Base-by-base conservation (phyloP, 2,888 invertebrate species). In the Norana najaformis region DNA sequence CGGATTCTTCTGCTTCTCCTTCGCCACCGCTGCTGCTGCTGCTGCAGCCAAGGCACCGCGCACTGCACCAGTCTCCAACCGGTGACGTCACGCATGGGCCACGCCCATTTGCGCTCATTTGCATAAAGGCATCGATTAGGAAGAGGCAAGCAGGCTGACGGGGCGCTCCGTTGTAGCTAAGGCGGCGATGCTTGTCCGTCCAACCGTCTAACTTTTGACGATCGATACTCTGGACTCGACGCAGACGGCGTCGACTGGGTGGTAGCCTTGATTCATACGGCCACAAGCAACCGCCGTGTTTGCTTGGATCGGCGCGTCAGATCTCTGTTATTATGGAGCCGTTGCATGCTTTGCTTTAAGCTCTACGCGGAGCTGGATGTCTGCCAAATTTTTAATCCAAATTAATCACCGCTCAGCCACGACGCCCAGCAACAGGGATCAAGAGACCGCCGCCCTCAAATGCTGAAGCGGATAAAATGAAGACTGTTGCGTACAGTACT, bases 1-100 rank as follows among this genome's bases (percentile, higher is more conserved):
- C 69, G 69, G 69, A 69, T n/a, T 89, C 89, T 83, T 89, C 89
- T 83, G 35, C 89, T 39, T 83, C 89, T 85, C 38, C 83, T 85
- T 83, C 89, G 6, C 18, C 89, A 23, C 36, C 41, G 13, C 36
- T 35, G 13, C 82, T 35, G 23, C 82, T 20, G 23, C 82, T 47
- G 69, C 16, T 83, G 34, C 89, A 5, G 30, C 41, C 89, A 35
- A 53, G 37, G 36, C 34, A 34, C 18, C 82, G 37, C 30, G 39
- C 89, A 39, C 35, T 69, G 37, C 69, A 47, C 69, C 69, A 47
- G 37, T 69, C 89, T 53, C 69, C 89, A n/a, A 69, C 69, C 69
- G 69, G 69, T 69, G 69, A 69, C 69, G 69, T 69, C 69, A 69
- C 69, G 69, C 11, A 13, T 69, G 30, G 69, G 69, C 69, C 69